Conservation (phyloP, 2,113 vertebrate species). For the Prochilodus magdalenae region DNA sequence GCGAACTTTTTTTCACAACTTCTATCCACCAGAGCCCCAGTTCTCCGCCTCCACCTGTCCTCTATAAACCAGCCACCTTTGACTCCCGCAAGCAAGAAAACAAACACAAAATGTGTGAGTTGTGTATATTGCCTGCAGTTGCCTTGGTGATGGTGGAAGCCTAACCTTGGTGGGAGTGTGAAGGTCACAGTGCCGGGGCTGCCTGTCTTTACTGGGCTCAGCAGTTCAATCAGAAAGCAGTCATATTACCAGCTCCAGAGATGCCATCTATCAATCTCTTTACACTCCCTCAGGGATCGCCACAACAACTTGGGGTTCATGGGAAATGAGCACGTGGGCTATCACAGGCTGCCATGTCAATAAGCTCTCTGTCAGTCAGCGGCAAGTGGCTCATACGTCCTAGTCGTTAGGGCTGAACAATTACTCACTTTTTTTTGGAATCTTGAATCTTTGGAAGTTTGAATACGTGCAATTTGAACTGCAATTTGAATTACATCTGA, state of each 20-base stretch:
- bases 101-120: conserved; percentile 13
- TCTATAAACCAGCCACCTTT: conserved; percentile 33
- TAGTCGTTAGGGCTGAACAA: too few species aligned
- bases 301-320: conserved; percentile 15
- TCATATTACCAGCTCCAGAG: conserved; percentile 41
- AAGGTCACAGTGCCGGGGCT: conserved; percentile 33
- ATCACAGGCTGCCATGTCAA: conserved; percentile 17
- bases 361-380: conserved; percentile 27
- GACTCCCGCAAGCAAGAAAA: conserved; percentile 19
- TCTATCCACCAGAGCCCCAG: background rate
- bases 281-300: conserved; percentile 37
- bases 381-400: background rate
- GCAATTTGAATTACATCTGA: too few species aligned
- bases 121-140: conserved; percentile 12
- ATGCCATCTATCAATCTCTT: conserved; percentile 52
- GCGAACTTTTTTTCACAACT: background rate
- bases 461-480: too few species aligned
- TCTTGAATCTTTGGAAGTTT: too few species aligned
- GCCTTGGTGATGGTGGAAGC: background rate
- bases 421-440: too few species aligned
- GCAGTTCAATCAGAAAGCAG: conserved; percentile 43
- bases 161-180: conserved; percentile 22
- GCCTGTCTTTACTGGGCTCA: conserved; percentile 15
- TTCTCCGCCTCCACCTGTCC: background rate
- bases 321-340: conserved; percentile 22